phyloP scores from a whole-genome alignment of 2,888 invertebrate genomes.

The Notodonta ziczac region DNA sequence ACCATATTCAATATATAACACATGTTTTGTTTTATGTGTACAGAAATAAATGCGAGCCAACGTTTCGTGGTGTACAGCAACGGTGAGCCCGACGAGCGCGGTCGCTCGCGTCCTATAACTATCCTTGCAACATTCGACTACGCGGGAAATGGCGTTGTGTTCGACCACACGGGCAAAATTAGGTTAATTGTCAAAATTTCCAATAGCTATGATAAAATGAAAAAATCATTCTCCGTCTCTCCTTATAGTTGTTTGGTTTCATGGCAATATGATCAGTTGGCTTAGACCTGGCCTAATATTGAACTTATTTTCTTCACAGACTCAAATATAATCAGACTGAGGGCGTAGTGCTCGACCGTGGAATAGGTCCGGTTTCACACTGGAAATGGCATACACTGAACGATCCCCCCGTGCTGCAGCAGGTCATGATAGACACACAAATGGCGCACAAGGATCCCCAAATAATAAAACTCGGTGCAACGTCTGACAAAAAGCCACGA shows the following conservation, averaged over 20 bases:
- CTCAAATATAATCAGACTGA: constrained; percentile 79
- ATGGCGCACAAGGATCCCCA: constrained; percentile 69
- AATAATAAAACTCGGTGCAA: constrained; percentile 60
- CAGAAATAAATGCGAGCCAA: constrained; percentile 73
- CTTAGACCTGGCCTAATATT: background rate
- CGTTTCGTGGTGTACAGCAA: constrained; percentile 72
- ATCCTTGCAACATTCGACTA: constrained; percentile 75
- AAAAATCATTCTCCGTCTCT: too few species aligned
- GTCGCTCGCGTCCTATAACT: constrained; percentile 63
- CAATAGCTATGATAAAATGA: too few species aligned
- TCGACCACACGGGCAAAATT: constrained; percentile 75
- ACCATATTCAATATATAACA: too few species aligned
- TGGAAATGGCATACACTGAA: constrained; percentile 81
- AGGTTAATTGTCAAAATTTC: constrained; percentile 40
- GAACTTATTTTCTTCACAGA: constrained; percentile 37
- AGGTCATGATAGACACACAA: constrained; percentile 77
- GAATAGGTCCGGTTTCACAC: constrained; percentile 70
- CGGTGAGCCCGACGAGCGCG: constrained; percentile 69
- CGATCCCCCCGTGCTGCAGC: constrained; percentile 74
- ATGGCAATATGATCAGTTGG: too few species aligned
- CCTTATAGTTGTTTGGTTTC: too few species aligned
- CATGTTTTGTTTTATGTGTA: constrained; percentile 8
- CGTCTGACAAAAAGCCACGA: constrained; percentile 41
- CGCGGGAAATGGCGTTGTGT: constrained; percentile 74
- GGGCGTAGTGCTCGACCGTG: constrained; percentile 70